Base-by-base conservation (phyloP, 1,140 invertebrate genomes). In the Cyrtorhinus lividipennis region DNA sequence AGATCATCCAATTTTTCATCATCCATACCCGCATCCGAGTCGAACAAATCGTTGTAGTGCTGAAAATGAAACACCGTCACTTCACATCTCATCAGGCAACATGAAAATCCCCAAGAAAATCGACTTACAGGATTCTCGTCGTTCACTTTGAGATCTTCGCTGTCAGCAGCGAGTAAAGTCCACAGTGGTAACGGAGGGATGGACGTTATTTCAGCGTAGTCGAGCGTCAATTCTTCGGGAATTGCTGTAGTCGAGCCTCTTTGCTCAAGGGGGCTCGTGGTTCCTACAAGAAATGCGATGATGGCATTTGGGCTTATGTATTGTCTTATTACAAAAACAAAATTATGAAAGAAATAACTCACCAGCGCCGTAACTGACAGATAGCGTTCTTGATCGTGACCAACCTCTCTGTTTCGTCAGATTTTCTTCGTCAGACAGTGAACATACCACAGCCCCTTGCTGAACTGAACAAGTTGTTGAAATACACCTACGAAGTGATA, bases 171-270 rank as follows among this genome's bases (percentile, higher is more conserved):
- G 0, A 99, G 75, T 0, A 99, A 76, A 1, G 92, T 93, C 88
- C 95, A 98, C 12, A 99, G 74, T 1, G 96, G 97, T 23, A 99
- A 73, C 0, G 96, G 95, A 5, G 95, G 92, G 65, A 99, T 96
- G 1, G 93, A 93, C 1, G 88, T 91, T 62, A 98, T 88, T 73
- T 98, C 95, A 1, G 92, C 88, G 72, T 98, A 98, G 76, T 98
- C 95, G 8, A 95, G 74, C 63, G 87, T 88, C 1, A 93, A 76
- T 67, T 94, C 92, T 73, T 93, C 90, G 0, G 86, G 85, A 66
- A 85, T 80, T n/a, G 78, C 78, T 26, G 79, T 75, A 56, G 80
- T 73, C 64, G 79, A 72, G 67, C 75, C 73, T 64, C 73, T 62
- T 30, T 73, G 72, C 65, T 78, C 77, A 26, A 77, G 64, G 1